Evolutionary conservation across 1,140 invertebrate species (phyloP).

Genomic region (Bombus vancouverensis): DNA sequence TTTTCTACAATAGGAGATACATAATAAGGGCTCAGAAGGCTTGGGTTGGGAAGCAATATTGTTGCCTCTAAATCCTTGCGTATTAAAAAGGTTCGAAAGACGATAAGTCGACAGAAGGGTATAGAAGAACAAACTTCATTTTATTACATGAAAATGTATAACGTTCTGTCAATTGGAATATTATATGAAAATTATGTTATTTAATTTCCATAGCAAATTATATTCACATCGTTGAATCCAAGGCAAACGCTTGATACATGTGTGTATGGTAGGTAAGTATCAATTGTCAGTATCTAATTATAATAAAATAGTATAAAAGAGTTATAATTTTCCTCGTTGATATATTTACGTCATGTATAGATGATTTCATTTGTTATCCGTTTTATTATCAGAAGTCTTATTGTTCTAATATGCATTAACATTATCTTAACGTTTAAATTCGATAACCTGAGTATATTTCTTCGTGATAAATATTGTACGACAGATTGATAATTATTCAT

Average conservation of each 20-base stretch:
- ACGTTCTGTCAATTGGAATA: constrained; percentile 52
- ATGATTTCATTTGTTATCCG: background rate
- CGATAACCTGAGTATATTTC: constrained; percentile 28
- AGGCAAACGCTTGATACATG: constrained; percentile 50
- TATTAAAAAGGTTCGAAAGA: background rate
- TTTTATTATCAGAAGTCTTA: constrained; percentile 35
- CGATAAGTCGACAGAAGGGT: background rate
- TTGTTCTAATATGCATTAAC: constrained; percentile 1
- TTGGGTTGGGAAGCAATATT: no score
- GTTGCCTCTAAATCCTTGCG: no score
- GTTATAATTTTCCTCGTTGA: constrained; percentile 24
- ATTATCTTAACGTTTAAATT: constrained; percentile 36
- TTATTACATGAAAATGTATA: constrained; percentile 65
- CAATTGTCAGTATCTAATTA: constrained; percentile 39
- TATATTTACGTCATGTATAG: constrained; percentile 1
- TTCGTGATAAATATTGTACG: background rate
- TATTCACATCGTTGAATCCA: constrained; percentile 30
- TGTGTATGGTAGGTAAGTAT: background rate
- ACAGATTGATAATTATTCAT: background rate
- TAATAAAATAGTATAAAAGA: constrained; percentile 65
- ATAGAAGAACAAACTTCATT: constrained; percentile 49
- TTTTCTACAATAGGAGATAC: background rate
- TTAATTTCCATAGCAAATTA: constrained; percentile 18
- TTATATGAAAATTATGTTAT: constrained; percentile 45
- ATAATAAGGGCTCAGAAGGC: background rate